Conservation (phyloP, 2,888 invertebrate species). For the Thereva unica region DNA sequence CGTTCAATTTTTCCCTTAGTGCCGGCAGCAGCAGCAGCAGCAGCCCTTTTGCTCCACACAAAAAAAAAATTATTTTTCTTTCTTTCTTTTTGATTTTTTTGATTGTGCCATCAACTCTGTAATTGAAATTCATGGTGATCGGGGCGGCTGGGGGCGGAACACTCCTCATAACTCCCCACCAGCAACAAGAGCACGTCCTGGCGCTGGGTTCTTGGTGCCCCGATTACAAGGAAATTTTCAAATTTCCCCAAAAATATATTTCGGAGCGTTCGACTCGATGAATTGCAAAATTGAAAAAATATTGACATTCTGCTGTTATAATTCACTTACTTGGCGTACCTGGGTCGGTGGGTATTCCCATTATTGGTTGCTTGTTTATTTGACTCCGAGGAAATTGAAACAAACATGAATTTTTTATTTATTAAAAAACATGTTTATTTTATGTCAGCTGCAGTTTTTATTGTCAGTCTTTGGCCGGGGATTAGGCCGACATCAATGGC, state of each 20-base stretch:
- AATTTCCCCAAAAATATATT: constrained; percentile 3
- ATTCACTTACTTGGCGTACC: constrained; percentile 15
- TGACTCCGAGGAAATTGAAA: too few species aligned
- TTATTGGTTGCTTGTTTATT: too few species aligned
- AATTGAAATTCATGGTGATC: constrained; percentile 18
- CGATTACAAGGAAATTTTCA: constrained; percentile 2
- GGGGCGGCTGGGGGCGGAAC: constrained; percentile 5
- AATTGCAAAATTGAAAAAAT: constrained; percentile 8
- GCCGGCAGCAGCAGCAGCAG: background rate
- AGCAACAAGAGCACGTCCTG: constrained; percentile 15
- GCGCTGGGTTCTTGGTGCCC: constrained; percentile 2
- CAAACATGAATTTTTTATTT: too few species aligned
- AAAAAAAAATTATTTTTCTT: background rate
- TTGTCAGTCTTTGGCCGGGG: too few species aligned
- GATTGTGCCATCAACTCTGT: constrained; percentile 18
- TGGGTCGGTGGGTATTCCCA: too few species aligned
- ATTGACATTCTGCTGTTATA: constrained; percentile 6
- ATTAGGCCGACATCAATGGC: too few species aligned
- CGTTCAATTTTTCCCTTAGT: constrained; percentile 14
- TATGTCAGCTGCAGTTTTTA: too few species aligned
- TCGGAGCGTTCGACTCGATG: background rate
- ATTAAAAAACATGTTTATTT: too few species aligned
- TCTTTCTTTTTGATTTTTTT: constrained; percentile 14
- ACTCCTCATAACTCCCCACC: constrained; percentile 21
- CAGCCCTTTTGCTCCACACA: constrained; percentile 17